phyloP scores from a whole-genome alignment of 2,797 vertebrate genomes.

The Sebastes oblongus region DNA sequence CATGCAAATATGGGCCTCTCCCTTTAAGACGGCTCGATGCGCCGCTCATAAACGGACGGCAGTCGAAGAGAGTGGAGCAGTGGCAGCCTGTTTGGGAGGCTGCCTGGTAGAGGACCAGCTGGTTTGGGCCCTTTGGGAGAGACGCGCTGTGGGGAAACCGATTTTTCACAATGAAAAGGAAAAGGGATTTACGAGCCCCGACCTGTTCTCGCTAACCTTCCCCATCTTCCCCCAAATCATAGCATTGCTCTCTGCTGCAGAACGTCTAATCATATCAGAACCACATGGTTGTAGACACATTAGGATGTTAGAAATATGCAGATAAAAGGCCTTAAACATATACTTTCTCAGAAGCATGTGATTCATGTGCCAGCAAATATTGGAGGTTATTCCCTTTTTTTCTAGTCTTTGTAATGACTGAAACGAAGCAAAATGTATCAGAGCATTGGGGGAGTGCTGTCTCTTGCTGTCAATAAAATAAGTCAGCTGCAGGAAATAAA shows the following conservation, averaged over 20 bases:
- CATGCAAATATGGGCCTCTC: slow-evolving; percentile 75
- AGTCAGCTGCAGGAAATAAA: slow-evolving; percentile 28
- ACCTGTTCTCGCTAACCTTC: slow-evolving; percentile 75
- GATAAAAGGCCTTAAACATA: slow-evolving; percentile 51
- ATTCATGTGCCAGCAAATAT: slow-evolving; percentile 25
- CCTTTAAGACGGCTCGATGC: slow-evolving; percentile 63
- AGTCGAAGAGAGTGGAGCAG: slow-evolving; percentile 48
- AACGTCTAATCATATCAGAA: slow-evolving; percentile 73
- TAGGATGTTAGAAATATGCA: slow-evolving; percentile 53
- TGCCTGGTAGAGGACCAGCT: slow-evolving; percentile 67
- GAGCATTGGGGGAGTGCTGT: not conserved
- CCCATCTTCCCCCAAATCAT: slow-evolving; percentile 71
- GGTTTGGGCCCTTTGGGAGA: slow-evolving; percentile 61
- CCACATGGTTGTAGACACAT: slow-evolving; percentile 66
- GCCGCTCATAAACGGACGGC: slow-evolving; percentile 72
- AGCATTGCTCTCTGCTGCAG: slow-evolving; percentile 61
- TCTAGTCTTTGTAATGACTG: not conserved
- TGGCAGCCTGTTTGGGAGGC: slow-evolving; percentile 65
- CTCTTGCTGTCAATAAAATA: slow-evolving; percentile 33
- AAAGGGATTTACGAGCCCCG: slow-evolving; percentile 78
- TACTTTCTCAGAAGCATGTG: slow-evolving; percentile 36
- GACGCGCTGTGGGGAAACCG: slow-evolving; percentile 57
- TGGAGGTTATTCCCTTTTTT: not conserved
- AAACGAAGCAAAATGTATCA: not conserved
- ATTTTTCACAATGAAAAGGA: slow-evolving; percentile 78